These are phyloP conservation scores for Setophaga kirtlandii DNA, from an alignment of 2,113 vertebrate species.

Conservation along the genomic window DNA sequence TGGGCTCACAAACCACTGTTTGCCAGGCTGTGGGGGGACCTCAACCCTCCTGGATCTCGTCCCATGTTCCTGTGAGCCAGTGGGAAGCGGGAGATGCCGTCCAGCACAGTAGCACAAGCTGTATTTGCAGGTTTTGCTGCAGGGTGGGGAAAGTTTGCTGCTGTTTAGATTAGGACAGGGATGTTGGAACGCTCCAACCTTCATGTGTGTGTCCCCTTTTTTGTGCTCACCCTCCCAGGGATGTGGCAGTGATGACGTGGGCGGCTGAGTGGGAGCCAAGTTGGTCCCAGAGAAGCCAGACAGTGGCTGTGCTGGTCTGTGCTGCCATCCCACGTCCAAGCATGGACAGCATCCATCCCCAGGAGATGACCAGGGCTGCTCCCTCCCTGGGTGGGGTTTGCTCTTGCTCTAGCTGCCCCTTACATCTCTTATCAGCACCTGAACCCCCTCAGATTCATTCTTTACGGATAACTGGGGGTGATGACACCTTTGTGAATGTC, in stretches of 20 bases:
- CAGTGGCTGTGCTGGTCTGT: background rate
- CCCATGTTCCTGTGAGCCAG: background rate
- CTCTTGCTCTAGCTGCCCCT: background rate
- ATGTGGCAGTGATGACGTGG: rapidly evolving
- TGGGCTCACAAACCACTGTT: background rate
- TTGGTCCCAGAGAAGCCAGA: background rate
- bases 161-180: rapidly evolving
- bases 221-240: background rate
- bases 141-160: background rate
- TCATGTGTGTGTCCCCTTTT: background rate
- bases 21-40: background rate
- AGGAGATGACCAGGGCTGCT: background rate
- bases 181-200: background rate
- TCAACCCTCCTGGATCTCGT: background rate
- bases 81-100: rapidly evolving
- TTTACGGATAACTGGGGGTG: rapidly evolving
- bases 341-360: rapidly evolving
- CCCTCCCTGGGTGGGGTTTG: background rate
- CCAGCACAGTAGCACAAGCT: background rate
- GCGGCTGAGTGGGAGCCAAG: rapidly evolving
- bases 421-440: rapidly evolving
- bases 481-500: rapidly evolving
- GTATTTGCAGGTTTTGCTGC: background rate
- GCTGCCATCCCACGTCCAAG: constrained; percentile 22
- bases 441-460: background rate